These are phyloP conservation scores for Drosophila mauritiana DNA, from an alignment of 1,140 invertebrate species.

Conservation along the genomic window DNA sequence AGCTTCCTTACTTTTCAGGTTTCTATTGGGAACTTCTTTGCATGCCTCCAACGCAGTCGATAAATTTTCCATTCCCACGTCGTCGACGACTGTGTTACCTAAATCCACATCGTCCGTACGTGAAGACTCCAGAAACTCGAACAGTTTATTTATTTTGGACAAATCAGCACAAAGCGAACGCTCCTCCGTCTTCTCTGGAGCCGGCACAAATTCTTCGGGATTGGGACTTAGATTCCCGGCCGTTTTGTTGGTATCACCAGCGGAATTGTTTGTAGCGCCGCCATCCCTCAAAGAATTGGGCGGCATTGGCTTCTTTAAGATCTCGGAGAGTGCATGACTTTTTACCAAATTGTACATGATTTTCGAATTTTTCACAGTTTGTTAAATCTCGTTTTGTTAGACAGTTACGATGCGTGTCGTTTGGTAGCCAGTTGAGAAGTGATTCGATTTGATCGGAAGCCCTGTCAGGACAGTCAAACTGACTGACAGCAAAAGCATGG, in stretches of 20 bases:
- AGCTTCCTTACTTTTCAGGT: neutral
- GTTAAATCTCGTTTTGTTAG: neutral
- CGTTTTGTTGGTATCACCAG: neutral
- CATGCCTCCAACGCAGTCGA: conserved; percentile 40
- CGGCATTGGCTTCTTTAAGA: conserved; percentile 18
- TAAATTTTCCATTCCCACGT: conserved; percentile 1
- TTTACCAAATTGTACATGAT: conserved; percentile 54
- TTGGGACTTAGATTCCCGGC: conserved; percentile 11
- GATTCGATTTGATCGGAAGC: too few species aligned
- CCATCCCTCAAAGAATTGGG: neutral
- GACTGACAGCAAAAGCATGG: too few species aligned
- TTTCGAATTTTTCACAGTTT: neutral
- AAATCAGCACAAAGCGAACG: neutral
- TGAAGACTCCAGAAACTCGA: neutral
- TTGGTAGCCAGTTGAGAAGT: too few species aligned
- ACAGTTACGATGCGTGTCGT: neutral
- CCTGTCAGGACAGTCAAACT: too few species aligned
- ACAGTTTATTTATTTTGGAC: conserved; percentile 5
- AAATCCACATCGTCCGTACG: neutral
- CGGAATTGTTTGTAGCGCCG: too few species aligned
- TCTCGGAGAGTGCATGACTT: conserved; percentile 25
- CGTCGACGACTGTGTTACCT: conserved; percentile 7
- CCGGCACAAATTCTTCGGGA: conserved; percentile 39
- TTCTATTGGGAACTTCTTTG: conserved; percentile 55
- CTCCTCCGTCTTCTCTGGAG: neutral